Evolutionary conservation across 1,140 invertebrate species (phyloP).

Genomic region (Lineus longissimus): DNA sequence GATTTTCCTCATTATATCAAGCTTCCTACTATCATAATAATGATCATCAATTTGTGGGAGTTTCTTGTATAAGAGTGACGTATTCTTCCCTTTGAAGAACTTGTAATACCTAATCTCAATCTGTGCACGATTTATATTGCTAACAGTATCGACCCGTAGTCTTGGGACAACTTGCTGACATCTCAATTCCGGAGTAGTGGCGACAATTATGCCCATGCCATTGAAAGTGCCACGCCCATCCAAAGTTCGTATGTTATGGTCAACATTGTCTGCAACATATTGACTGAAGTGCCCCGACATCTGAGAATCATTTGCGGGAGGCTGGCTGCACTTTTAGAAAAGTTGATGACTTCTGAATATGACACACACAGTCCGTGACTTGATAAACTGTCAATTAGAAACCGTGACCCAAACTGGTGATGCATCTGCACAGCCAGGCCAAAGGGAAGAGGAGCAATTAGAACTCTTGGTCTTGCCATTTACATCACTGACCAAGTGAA

Average conservation of each 20-base stretch:
- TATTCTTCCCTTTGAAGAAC: slow-evolving; percentile 1
- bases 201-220: slow-evolving; percentile 28
- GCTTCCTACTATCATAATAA: background rate
- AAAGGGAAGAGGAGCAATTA: slow-evolving; percentile 30
- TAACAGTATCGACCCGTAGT: too few relatives aligned
- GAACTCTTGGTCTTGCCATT: slow-evolving; percentile 21
- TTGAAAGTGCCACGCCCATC: slow-evolving; percentile 33
- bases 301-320: slow-evolving; percentile 9
- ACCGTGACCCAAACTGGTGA: slow-evolving; percentile 20
- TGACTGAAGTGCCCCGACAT: slow-evolving; percentile 18
- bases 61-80: background rate
- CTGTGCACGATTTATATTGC: background rate
- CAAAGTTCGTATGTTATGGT: slow-evolving; percentile 13
- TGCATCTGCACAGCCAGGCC: slow-evolving; percentile 21
- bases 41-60: background rate
- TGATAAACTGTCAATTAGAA: slow-evolving; percentile 15
- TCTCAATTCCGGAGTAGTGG: slow-evolving; percentile 10
- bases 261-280: slow-evolving; percentile 36
- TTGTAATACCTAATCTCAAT: background rate
- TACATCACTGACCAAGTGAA: slow-evolving; percentile 30
- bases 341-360: slow-evolving; percentile 16
- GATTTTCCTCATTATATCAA: slow-evolving; percentile 11
- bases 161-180: background rate
- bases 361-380: slow-evolving; percentile 17
- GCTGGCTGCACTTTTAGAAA: slow-evolving; percentile 22